Conservation (phyloP, 2,113 vertebrate genomes). For the Gallinago media region DNA sequence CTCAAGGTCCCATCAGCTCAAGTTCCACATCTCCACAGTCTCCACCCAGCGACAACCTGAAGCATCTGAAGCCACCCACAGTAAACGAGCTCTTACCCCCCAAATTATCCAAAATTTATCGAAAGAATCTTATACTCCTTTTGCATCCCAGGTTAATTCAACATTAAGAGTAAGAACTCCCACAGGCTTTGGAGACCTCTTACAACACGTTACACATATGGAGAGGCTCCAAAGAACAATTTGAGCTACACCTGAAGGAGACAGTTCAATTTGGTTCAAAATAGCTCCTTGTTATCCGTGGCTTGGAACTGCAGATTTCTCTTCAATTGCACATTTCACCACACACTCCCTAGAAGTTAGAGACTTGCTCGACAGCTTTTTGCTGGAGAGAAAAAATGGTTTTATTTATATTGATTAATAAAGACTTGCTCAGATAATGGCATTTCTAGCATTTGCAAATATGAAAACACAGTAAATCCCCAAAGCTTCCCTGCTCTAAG, state of each 20-base stretch:
- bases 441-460: conserved; percentile 51
- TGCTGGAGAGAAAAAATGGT: background rate
- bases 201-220: fast-evolving
- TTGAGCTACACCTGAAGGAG: background rate
- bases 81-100: no score
- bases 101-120: no score
- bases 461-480: conserved; percentile 47
- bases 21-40: no score
- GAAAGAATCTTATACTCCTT: no score
- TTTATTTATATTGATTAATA: conserved; percentile 59
- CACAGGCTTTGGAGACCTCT: no score
- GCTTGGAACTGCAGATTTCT: background rate
- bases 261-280: background rate
- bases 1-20: no score
- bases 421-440: conserved; percentile 22
- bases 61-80: no score
- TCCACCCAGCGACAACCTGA: no score
- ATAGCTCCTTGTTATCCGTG: background rate
- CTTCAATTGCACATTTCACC: background rate
- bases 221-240: background rate
- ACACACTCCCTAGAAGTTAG: background rate
- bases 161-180: no score
- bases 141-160: no score
- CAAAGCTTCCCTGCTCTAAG: background rate
- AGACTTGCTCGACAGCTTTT: background rate